These are phyloP conservation scores for Lasioglossum morio DNA, from an alignment of 2,888 invertebrate species.

Conservation along the genomic window DNA sequence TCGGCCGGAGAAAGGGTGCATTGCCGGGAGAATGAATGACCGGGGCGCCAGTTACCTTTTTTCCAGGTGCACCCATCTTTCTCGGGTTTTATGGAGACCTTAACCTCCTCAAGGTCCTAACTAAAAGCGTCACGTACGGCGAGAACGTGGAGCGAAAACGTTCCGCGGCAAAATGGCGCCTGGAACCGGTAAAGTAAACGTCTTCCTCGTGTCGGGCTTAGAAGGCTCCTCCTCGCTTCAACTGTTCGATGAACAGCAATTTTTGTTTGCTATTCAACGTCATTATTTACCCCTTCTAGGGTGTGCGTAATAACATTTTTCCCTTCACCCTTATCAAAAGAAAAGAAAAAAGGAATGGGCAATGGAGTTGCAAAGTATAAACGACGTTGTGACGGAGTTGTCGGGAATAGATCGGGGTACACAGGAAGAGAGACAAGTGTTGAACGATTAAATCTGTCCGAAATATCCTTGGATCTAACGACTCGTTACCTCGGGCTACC, in stretches of 20 bases:
- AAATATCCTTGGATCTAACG: not conserved
- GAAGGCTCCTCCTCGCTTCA: not conserved
- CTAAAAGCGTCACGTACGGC: conserved; percentile 61
- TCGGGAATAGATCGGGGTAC: not conserved
- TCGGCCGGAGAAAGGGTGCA: conserved; percentile 7
- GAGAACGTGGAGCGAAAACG: conserved; percentile 38
- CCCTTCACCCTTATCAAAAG: too few species aligned
- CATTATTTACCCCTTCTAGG: too few species aligned
- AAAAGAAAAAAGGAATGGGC: too few species aligned
- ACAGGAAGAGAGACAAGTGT: not conserved
- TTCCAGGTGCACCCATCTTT: conserved; percentile 25
- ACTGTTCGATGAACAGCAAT: not conserved
- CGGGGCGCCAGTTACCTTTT: conserved; percentile 21
- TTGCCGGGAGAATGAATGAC: conserved; percentile 8
- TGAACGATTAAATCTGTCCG: not conserved
- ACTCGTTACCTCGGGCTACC: conserved; percentile 23
- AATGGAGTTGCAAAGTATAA: too few species aligned
- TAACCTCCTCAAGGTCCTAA: conserved; percentile 62
- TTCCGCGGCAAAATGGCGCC: conserved; percentile 4
- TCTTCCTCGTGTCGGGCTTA: not conserved
- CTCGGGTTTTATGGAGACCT: conserved; percentile 51
- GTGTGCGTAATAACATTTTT: too few species aligned
- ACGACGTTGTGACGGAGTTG: too few species aligned
- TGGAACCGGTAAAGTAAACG: conserved; percentile 8
- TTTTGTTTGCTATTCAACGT: too few species aligned